Evolutionary conservation across 2,797 vertebrate genomes (phyloP).

Genomic region (Otolemur crassicaudatus): DNA sequence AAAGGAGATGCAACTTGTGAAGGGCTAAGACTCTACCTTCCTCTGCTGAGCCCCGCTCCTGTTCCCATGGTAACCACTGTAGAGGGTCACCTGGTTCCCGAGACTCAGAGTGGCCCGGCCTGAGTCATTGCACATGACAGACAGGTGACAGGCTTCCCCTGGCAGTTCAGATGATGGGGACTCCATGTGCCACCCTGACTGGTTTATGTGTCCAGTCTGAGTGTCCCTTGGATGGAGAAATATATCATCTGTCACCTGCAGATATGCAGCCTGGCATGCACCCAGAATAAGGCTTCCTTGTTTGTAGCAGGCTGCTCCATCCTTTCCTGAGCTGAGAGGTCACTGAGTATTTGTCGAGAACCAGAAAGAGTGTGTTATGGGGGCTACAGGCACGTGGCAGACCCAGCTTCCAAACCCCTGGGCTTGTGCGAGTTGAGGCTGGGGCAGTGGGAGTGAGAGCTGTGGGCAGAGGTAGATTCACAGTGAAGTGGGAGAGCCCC

Average conservation of each 20-base stretch:
- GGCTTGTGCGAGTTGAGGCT: rapidly evolving
- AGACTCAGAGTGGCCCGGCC: neutral
- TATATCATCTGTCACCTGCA: neutral
- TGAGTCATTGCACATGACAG: neutral
- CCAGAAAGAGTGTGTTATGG: neutral
- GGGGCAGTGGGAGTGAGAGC: neutral
- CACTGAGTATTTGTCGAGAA: neutral
- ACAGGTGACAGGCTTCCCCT: neutral
- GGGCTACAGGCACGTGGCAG: neutral
- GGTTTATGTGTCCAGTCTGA: neutral
- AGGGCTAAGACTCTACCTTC: neutral
- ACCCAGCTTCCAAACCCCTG: neutral
- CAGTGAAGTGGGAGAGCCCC: rapidly evolving
- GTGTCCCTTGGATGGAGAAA: neutral
- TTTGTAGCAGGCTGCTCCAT: neutral
- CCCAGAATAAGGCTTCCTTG: neutral
- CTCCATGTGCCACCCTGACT: neutral
- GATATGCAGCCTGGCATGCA: rapidly evolving
- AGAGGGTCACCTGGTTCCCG: neutral
- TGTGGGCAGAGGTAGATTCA: neutral
- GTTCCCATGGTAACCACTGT: conserved; percentile 46
- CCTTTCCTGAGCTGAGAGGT: neutral
- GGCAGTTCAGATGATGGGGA: neutral
- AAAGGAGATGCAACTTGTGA: neutral
- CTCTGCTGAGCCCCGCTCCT: neutral